Base-by-base conservation (phyloP, 2,888 invertebrate genomes). In the Apodemia hepburni region DNA sequence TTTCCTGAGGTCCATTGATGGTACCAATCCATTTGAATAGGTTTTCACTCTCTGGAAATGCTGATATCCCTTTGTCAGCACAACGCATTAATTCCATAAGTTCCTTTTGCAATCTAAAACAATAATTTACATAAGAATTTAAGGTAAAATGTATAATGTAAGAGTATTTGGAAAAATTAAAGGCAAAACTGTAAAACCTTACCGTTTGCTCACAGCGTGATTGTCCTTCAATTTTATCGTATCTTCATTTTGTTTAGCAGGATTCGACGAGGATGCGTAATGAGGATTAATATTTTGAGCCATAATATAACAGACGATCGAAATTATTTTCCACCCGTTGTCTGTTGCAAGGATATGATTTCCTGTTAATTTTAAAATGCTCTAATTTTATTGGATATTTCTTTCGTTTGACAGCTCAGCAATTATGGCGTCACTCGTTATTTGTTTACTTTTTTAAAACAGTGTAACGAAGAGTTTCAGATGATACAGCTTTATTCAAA, bases 1-100 rank as follows among this genome's bases (percentile, higher is more conserved):
- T 98, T 68, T 97, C 98, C 67, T 93, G 93, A 0, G 98, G 97
- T 1, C 99, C 99, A 73, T 82, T 86, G 68, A 99, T 97, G n/a
- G 98, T 99, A 17, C 98, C 98, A 72, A 98, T 95, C 99, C 99
- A 99, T 85, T 96, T 97, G 81, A 98, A 98, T 59, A 99, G 92
- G 85, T 98, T 98, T 81, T 98, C 98, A 68, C 98, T 97, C 73
- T 98, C 98, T 0, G 99, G 99, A 86, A 99, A 99, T 15, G 98
- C 98, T 18, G 98, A 98, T 66, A 99, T 96, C 27, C 97, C 97
- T 85, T 97, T 97, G 81, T 98, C 98, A 61, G 95, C 94, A 65
- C 95, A 95, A 93, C 97, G 96, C 97, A 97, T 97, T 68, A 97
- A 87, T 69, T 95, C 95, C 97, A 97, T 97, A 61, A 97, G 92